Conservation (phyloP, 2,113 vertebrate species). For the Falcunculus frontatus region DNA sequence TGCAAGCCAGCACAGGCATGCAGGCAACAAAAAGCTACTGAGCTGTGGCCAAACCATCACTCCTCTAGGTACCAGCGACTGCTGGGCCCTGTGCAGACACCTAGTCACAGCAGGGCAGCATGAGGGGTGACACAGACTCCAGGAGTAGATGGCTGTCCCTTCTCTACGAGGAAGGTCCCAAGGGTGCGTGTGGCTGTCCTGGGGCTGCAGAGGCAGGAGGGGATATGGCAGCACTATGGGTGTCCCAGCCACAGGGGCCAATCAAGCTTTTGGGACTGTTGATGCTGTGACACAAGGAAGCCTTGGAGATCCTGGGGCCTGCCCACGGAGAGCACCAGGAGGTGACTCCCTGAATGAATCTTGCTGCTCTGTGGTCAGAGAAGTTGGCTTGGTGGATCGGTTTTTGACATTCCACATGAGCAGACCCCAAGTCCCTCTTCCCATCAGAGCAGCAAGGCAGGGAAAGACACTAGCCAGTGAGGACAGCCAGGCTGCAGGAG, state of each 20-base stretch:
- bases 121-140: rapidly evolving
- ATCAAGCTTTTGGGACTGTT: background rate
- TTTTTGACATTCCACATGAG: rapidly evolving
- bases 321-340: background rate
- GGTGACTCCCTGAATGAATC: rapidly evolving
- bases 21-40: background rate
- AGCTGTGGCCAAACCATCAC: background rate
- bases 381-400: background rate
- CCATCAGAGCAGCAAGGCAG: background rate
- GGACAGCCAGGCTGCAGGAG: background rate
- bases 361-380: background rate
- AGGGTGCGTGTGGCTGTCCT: background rate
- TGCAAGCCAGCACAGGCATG: rapidly evolving
- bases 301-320: rapidly evolving
- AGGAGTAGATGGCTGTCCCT: rapidly evolving
- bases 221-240: rapidly evolving
- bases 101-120: rapidly evolving
- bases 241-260: background rate
- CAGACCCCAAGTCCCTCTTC: background rate
- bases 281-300: background rate
- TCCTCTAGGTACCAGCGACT: background rate
- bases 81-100: background rate
- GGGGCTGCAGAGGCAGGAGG: background rate
- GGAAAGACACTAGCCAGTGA: background rate
- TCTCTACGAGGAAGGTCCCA: background rate